Percentiles rank a stretch among this genome's conserved stretches.
Evolutionary conservation across 2,888 invertebrate species (phyloP).

Genomic region (Orchesella flavescens): DNA sequence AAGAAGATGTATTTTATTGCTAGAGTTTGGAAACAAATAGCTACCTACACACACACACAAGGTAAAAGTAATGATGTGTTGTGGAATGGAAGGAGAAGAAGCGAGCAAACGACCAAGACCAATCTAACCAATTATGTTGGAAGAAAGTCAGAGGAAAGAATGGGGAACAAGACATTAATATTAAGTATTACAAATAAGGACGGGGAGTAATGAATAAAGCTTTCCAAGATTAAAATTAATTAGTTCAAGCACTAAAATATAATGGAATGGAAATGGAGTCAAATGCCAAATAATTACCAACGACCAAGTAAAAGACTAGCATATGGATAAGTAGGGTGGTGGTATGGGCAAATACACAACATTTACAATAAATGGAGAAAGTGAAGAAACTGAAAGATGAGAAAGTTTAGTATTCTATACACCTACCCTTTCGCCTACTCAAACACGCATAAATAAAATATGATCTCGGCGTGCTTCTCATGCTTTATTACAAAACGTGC

Average conservation of each 20-base stretch:
- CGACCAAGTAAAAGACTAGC: slow-evolving; percentile 1
- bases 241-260: slow-evolving; percentile 41
- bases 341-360: too few relatives aligned
- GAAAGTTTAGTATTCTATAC: too few relatives aligned
- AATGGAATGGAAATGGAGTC: slow-evolving; percentile 38
- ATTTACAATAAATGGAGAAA: background rate
- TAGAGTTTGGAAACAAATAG: background rate
- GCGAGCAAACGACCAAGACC: background rate
- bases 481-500: slow-evolving; percentile 39
- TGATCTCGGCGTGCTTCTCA: slow-evolving; percentile 14
- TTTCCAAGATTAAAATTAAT: slow-evolving; percentile 63
- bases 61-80: background rate
- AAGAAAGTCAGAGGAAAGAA: slow-evolving; percentile 3
- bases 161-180: slow-evolving; percentile 53
- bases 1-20: slow-evolving; percentile 10
- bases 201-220: slow-evolving; percentile 55
- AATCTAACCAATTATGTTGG: background rate
- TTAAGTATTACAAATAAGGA: slow-evolving; percentile 61
- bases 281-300: slow-evolving; percentile 31
- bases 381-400: background rate
- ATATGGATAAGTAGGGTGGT: background rate
- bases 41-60: too few relatives aligned
- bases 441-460: slow-evolving; percentile 49
- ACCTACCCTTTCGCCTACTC: background rate
- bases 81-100: background rate